These are phyloP conservation scores for human DNA, from an alignment of 2,113 vertebrate genomes.

Conservation along the genomic window DNA sequence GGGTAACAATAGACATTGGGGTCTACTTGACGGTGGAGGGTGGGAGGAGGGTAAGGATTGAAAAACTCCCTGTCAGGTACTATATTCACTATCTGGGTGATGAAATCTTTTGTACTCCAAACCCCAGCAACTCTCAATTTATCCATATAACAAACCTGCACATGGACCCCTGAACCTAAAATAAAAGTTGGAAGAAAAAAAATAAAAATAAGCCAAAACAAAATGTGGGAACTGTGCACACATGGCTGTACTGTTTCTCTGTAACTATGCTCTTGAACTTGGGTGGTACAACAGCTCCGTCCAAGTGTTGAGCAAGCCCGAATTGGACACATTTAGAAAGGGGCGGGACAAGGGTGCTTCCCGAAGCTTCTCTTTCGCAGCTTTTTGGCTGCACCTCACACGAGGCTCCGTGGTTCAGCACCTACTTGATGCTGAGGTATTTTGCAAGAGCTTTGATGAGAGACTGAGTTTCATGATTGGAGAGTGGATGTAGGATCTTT, in stretches of 20 bases:
- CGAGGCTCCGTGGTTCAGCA: accelerated
- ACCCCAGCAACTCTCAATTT: too few species aligned
- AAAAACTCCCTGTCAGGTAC: too few species aligned
- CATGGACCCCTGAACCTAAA: too few species aligned
- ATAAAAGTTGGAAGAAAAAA: too few species aligned
- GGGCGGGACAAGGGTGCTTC: not conserved
- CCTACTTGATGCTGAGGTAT: not conserved
- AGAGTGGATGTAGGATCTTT: not conserved
- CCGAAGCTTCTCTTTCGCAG: not conserved
- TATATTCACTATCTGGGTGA: too few species aligned
- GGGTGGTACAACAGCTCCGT: accelerated
- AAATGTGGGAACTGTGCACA: too few species aligned
- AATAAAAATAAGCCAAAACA: too few species aligned
- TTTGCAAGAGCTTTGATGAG: not conserved
- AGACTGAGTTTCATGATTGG: not conserved
- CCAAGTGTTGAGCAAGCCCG: not conserved
- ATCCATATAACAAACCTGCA: too few species aligned
- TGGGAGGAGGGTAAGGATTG: too few species aligned
- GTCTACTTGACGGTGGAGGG: too few species aligned
- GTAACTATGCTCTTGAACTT: not conserved
- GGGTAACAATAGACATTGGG: too few species aligned
- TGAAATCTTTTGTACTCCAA: too few species aligned
- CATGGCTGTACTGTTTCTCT: not conserved
- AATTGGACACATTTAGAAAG: not conserved
- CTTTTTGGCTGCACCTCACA: accelerated